Evolutionary conservation across 2,113 vertebrate genomes (phyloP), one percentile per base, ranked within the genome.

Genomic region (Chaetodon trifascialis): DNA sequence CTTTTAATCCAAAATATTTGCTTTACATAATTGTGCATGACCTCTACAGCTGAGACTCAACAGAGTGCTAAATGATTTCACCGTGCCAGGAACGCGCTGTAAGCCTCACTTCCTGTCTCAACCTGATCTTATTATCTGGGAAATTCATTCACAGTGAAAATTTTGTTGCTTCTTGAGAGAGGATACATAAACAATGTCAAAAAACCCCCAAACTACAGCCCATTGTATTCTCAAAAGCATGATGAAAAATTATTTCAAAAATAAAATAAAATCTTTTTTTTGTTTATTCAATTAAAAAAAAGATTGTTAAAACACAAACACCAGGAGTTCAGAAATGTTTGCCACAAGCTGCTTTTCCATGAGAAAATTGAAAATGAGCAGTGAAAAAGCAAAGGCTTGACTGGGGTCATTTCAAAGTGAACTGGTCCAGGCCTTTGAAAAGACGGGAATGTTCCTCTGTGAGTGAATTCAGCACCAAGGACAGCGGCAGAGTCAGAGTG

Each of bases 391-490:
- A 9, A 11, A 44, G 3, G 34, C 14, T 30, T 49, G 8, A 38
- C n/a, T 58, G 65, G 44, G 19, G 46, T 47, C 8, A 62, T 46
- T 44, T 73, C 9, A 54, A 34, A 38, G 51, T 46, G 40, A 87
- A 73, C 30, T n/a, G n/a, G 56, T 4, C 19, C 9, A 54, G 60
- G 75, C 34, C 36, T 54, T n/a, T 56, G 49, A 79, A 72, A 68
- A 64, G n/a, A 42, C 56, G 66, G 21, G 19, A 56, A 42, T 30
- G 38, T 16, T 76, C 15, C 21, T 65, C 21, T 34, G 60, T 75
- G 30, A 62, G 62, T 49, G 68, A 38, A 47, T 91, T 93, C 88
- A 94, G 91, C 86, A 93, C 91, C 92, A 92, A 66, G 90, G 91
- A 91, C 86, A 91, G 89, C 83, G 88, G 58, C 75, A 76, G 54